phyloP scores from a whole-genome alignment of 2,888 invertebrate genomes.

The Gerris lacustris region DNA sequence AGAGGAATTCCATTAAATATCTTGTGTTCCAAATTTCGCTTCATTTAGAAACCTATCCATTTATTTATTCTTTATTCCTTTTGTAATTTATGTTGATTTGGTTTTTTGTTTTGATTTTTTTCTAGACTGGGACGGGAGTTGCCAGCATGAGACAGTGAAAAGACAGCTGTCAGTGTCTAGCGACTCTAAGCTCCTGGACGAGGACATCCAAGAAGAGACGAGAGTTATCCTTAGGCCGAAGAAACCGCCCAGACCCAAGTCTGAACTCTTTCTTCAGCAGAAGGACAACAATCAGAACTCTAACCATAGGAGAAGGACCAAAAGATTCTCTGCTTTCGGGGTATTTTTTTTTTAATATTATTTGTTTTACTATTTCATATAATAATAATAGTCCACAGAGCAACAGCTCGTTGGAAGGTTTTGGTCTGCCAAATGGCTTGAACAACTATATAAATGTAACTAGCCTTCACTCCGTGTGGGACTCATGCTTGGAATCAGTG shows the following conservation, averaged over 20 bases:
- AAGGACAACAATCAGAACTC: constrained; percentile 43
- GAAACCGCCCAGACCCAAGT: constrained; percentile 88
- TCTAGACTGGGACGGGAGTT: constrained; percentile 50
- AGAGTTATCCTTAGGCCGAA: constrained; percentile 79
- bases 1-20: too few species aligned
- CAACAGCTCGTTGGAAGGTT: too few species aligned
- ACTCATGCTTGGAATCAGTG: too few species aligned
- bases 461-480: too few species aligned
- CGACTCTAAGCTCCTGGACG: constrained; percentile 82
- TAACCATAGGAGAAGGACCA: constrained; percentile 52
- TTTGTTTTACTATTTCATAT: background rate
- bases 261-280: constrained; percentile 84
- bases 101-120: background rate
- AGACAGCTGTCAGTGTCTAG: constrained; percentile 83
- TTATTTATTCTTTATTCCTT: too few species aligned
- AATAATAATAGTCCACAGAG: background rate
- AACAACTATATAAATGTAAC: too few species aligned
- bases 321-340: constrained; percentile 93
- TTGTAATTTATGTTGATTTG: too few species aligned
- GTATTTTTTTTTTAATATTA: constrained; percentile 41
- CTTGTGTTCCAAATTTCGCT: too few species aligned
- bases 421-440: too few species aligned
- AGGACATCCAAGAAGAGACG: constrained; percentile 77
- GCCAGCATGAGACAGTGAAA: constrained; percentile 62
- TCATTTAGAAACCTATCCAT: too few species aligned